phyloP scores from a whole-genome alignment of 2,888 invertebrate species.

The Ligdia adustata region DNA sequence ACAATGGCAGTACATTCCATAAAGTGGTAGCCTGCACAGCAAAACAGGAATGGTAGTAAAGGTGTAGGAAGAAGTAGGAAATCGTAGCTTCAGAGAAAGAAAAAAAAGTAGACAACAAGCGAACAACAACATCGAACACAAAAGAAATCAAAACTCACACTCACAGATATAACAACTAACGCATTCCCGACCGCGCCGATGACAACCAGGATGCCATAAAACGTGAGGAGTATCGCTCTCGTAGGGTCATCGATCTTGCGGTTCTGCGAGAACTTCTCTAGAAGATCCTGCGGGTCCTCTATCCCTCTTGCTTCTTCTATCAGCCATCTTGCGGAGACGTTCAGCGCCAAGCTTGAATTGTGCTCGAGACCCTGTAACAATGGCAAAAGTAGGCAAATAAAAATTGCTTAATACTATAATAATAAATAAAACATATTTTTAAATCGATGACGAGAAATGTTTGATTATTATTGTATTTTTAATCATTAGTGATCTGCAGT shows the following conservation, averaged over 20 bases:
- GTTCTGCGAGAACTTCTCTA: conserved; percentile 87
- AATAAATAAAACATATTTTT: too few relatives aligned
- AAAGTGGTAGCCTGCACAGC: too few relatives aligned
- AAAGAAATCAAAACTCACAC: conserved; percentile 42
- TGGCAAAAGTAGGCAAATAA: conserved; percentile 11
- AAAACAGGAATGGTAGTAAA: too few relatives aligned
- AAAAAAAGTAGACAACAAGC: too few relatives aligned
- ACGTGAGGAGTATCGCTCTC: conserved; percentile 86
- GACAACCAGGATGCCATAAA: conserved; percentile 90
- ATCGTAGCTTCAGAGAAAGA: too few relatives aligned
- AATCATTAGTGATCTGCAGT: too few relatives aligned
- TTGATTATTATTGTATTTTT: too few relatives aligned
- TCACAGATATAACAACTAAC: conserved; percentile 89
- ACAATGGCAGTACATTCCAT: too few relatives aligned
- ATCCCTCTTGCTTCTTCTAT: conserved; percentile 72
- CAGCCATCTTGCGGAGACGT: conserved; percentile 72
- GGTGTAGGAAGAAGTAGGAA: too few relatives aligned
- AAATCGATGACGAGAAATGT: too few relatives aligned
- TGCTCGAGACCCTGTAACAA: conserved; percentile 70
- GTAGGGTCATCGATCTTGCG: conserved; percentile 88
- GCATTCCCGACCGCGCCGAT: conserved; percentile 94
- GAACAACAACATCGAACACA: too few relatives aligned
- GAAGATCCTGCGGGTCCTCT: conserved; percentile 72
- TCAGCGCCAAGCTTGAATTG: conserved; percentile 67
- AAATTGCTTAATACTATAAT: not conserved